Evolutionary conservation across 1,140 invertebrate genomes (phyloP).

Genomic region (Aricia agestis): DNA sequence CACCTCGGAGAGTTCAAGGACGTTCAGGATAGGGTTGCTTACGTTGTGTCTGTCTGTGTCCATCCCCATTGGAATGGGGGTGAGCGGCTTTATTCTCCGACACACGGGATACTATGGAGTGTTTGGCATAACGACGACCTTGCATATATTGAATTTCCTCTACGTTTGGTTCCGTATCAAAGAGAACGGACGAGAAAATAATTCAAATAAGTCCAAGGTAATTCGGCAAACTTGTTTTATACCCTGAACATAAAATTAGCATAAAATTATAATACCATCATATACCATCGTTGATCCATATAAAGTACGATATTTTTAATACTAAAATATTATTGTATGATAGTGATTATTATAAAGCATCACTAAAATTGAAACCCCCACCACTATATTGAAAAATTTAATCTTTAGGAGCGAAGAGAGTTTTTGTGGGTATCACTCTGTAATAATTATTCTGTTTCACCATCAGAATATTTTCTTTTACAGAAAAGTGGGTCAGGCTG

Average conservation of each 20-base stretch:
- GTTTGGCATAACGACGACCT: slow-evolving; percentile 54
- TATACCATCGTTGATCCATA: too few species aligned
- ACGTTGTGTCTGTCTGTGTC: slow-evolving; percentile 85
- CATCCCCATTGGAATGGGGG: slow-evolving; percentile 66
- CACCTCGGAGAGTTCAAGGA: slow-evolving; percentile 86
- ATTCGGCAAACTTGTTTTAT: not conserved
- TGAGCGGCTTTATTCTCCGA: slow-evolving; percentile 65
- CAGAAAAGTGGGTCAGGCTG: slow-evolving; percentile 44
- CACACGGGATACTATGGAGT: slow-evolving; percentile 67
- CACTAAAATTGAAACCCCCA: too few species aligned
- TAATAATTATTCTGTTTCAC: not conserved
- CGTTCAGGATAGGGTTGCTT: slow-evolving; percentile 87
- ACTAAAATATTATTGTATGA: too few species aligned
- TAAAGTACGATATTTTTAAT: too few species aligned
- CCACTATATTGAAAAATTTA: too few species aligned
- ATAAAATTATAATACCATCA: too few species aligned
- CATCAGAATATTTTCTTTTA: slow-evolving; percentile 10
- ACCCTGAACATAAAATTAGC: not conserved
- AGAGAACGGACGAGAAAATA: slow-evolving; percentile 58
- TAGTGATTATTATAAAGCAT: too few species aligned
- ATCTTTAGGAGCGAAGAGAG: too few species aligned
- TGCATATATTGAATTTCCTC: slow-evolving; percentile 61
- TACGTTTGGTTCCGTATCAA: slow-evolving; percentile 62
- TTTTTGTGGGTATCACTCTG: too few species aligned
- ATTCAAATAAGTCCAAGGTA: slow-evolving; percentile 40